Evolutionary conservation across 2,113 vertebrate species (phyloP).

Genomic region (Catharus bicknelli): DNA sequence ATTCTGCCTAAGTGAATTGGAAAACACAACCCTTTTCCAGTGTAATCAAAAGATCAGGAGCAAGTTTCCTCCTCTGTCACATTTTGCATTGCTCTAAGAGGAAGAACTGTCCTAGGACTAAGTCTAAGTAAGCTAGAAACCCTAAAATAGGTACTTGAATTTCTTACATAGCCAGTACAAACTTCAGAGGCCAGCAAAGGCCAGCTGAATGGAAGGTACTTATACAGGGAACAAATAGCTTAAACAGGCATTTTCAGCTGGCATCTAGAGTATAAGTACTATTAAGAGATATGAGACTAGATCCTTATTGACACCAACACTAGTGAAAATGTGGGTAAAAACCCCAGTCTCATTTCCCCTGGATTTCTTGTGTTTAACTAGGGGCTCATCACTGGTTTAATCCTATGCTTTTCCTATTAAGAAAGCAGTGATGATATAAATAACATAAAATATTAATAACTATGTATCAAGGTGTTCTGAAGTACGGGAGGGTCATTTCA

Average conservation of each 20-base stretch:
- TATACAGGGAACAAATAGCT: background rate
- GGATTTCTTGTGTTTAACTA: background rate
- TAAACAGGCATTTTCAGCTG: background rate
- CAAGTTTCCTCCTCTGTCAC: background rate
- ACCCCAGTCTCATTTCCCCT: accelerated
- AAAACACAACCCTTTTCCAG: background rate
- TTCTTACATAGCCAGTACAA: background rate
- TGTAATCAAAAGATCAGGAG: background rate
- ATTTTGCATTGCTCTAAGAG: background rate
- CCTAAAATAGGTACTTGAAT: background rate
- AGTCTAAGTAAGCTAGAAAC: background rate
- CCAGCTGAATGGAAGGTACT: background rate
- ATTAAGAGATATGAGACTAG: background rate
- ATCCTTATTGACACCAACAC: background rate
- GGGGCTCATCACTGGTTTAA: background rate
- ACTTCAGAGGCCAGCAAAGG: background rate
- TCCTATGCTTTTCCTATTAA: background rate
- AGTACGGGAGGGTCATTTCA: background rate
- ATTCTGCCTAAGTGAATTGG: background rate
- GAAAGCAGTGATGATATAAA: background rate
- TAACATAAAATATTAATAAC: background rate
- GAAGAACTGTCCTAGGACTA: background rate
- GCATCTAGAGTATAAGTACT: background rate
- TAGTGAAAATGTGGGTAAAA: background rate
- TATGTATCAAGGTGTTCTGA: background rate